Percentiles rank a stretch among this genome's conserved stretches.
Conservation (phyloP, 2,888 invertebrate species). For the Caenorhabditis drosophilae region DNA sequence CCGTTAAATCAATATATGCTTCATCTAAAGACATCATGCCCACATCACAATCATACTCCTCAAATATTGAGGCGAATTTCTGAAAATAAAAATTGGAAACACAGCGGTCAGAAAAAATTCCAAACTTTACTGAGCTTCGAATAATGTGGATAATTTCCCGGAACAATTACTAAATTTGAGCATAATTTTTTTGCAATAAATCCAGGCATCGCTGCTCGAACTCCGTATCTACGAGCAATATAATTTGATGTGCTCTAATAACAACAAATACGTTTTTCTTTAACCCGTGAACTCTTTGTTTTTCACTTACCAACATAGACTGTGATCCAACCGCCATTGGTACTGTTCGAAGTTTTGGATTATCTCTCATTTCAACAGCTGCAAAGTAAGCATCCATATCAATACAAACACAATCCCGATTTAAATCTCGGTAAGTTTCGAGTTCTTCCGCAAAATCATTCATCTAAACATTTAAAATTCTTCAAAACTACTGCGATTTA, state of each 20-base stretch:
- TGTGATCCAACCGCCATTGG: slow-evolving; percentile 76
- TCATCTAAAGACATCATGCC: slow-evolving; percentile 74
- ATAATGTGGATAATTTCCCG: slow-evolving; percentile 73
- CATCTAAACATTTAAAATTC: slow-evolving; percentile 69
- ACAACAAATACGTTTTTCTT: too few relatives aligned
- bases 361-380: slow-evolving; percentile 74
- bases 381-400: slow-evolving; percentile 75
- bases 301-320: slow-evolving; percentile 73
- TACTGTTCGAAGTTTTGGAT: slow-evolving; percentile 70
- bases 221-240: slow-evolving; percentile 74
- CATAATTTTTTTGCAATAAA: slow-evolving; percentile 75
- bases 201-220: slow-evolving; percentile 76
- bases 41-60: slow-evolving; percentile 73
- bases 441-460: slow-evolving; percentile 70
- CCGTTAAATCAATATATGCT: slow-evolving; percentile 73
- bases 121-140: slow-evolving; percentile 70
- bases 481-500: background rate
- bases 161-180: slow-evolving; percentile 74
- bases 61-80: slow-evolving; percentile 69
- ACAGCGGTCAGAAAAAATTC: too few relatives aligned
- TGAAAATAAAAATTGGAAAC: too few relatives aligned
- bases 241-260: slow-evolving; percentile 75
- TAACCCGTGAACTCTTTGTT: too few relatives aligned
- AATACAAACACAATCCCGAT: slow-evolving; percentile 51
- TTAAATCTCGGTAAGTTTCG: slow-evolving; percentile 71